A percentile compares a stretch with the other conserved stretches of the same genome.
phyloP scores from a whole-genome alignment of 2,888 invertebrate species.

The Mythimna ferrago region DNA sequence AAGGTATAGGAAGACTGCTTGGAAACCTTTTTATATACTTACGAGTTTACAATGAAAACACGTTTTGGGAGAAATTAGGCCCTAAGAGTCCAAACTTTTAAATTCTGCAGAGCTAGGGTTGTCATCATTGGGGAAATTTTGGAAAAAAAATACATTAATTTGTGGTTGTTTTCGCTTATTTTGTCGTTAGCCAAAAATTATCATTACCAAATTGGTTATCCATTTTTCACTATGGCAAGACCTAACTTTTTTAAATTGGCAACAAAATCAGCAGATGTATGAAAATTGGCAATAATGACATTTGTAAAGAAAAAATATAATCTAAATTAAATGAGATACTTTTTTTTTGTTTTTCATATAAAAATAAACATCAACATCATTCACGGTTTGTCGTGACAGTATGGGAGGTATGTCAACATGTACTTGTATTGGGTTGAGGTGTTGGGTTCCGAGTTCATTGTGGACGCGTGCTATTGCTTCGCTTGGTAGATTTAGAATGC shows the following conservation, averaged over 20 bases:
- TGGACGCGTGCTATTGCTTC: constrained; percentile 61
- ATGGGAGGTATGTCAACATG: constrained; percentile 80
- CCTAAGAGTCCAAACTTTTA: not conserved
- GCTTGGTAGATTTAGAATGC: constrained; percentile 54
- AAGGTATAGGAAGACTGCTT: not conserved
- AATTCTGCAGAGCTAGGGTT: not conserved
- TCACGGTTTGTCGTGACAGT: constrained; percentile 76
- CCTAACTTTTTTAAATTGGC: not conserved
- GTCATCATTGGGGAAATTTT: constrained; percentile 22
- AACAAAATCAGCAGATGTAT: not conserved
- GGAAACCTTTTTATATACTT: not conserved
- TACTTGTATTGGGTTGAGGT: constrained; percentile 67
- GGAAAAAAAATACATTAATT: not conserved
- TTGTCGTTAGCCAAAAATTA: constrained; percentile 19
- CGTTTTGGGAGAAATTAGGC: not conserved
- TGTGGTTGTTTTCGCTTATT: constrained; percentile 12
- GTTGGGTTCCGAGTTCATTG: constrained; percentile 65
- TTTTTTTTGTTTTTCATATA: constrained; percentile 82
- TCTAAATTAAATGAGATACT: constrained; percentile 47
- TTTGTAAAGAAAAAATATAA: constrained; percentile 9
- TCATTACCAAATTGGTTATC: not conserved
- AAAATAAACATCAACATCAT: constrained; percentile 74
- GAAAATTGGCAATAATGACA: constrained; percentile 18
- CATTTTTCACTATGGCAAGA: constrained; percentile 7
- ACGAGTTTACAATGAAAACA: constrained; percentile 47